Base-by-base conservation (phyloP, 1,140 invertebrate genomes). In the Zaprionus taronus region DNA sequence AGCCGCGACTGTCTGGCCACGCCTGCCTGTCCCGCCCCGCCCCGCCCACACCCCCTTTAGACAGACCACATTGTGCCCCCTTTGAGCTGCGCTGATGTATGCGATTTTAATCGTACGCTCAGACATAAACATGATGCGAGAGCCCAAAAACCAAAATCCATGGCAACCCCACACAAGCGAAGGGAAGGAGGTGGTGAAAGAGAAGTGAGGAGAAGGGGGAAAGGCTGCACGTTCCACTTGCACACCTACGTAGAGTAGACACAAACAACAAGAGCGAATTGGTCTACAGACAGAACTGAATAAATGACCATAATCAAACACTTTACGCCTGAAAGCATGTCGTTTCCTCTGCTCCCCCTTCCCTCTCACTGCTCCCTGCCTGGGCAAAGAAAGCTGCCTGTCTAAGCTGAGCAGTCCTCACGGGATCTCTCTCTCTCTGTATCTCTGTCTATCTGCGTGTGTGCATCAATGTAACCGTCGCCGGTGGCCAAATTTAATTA, bases 281-380 rank as follows among this genome's bases (percentile, higher is more conserved):
- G 36, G 64, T 41, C 22, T 63, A 69, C 57, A 72, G 57, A 77
- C 73, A 63, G 68, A 72, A 76, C 79, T 66, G 80, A 90, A 90
- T 90, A 84, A 90, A 90, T 83, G 85, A 89, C 84, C 80, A 84
- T 90, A 90, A 90, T 90, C 85, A 90, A 90, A 89, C 81, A 89
- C 85, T 89, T 90, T 84, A 84, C 85, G 85, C 81, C 79, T 89
- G 81, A 89, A 70, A 85, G 83, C 83, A 77, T 81, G 76, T 67
- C 20, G 44, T 56, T 51, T 68, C 61, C 56, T 56, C 34, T n/a
- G 28, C 31, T 31, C 41, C 22, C 14, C 2, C 9, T 38, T 38
- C 14, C 36, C 14, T 15, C 15, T 7, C n/a, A 3, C 5, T 5
- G 6, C 6, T 5, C 1, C 41, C 41, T 3, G n/a, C 2, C n/a